Conservation (phyloP, 2,888 invertebrate genomes). For the Standfussiana lucernea region DNA sequence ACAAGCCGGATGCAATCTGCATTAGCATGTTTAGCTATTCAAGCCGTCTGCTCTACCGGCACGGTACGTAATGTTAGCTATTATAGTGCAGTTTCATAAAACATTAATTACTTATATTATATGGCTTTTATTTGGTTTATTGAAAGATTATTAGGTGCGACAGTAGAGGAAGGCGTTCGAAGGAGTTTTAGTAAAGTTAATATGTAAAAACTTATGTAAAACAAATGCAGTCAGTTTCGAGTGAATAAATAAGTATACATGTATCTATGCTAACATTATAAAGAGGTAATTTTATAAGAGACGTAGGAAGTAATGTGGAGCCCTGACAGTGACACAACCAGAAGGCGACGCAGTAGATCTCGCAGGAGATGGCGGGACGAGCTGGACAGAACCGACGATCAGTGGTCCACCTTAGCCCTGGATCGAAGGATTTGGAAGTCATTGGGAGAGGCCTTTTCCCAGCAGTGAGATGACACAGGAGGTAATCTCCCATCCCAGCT, state of each 20-base stretch:
- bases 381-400: no score
- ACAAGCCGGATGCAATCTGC: constrained; percentile 60
- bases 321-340: no score
- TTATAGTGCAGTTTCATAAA: constrained; percentile 32
- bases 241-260: no score
- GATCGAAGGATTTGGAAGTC: no score
- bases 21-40: constrained; percentile 53
- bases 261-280: no score
- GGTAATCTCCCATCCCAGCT: not conserved
- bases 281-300: no score
- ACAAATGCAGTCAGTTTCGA: not conserved
- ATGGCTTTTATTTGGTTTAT: constrained; percentile 5
- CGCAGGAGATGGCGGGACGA: no score
- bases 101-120: constrained; percentile 15
- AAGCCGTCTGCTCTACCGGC: constrained; percentile 40
- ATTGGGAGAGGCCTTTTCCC: no score
- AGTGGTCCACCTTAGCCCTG: no score
- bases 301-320: no score
- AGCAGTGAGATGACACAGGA: no score
- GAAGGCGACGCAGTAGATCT: no score
- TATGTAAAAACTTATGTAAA: not conserved
- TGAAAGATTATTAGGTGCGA: constrained; percentile 6
- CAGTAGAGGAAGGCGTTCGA: not conserved
- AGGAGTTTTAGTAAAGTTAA: not conserved
- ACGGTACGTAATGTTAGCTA: constrained; percentile 13